These are phyloP conservation scores for Alouatta palliata DNA, from an alignment of 2,113 vertebrate species.

Conservation along the genomic window DNA sequence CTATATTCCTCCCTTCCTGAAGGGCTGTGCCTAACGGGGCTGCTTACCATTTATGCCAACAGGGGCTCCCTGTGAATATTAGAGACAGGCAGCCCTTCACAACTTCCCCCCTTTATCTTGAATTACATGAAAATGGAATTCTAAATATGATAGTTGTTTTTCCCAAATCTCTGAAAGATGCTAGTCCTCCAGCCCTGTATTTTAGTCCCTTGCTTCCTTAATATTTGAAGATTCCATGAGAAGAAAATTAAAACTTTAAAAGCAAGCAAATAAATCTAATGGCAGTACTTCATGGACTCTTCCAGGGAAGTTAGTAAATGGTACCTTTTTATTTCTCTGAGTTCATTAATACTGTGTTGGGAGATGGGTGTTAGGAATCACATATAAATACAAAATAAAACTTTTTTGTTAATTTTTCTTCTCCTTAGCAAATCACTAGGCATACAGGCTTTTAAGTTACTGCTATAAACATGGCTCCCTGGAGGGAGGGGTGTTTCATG, in stretches of 20 bases:
- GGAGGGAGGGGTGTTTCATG: neutral
- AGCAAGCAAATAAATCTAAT: neutral
- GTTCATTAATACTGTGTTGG: neutral
- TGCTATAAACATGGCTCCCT: accelerated
- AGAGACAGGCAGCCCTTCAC: neutral
- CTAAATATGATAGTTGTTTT: neutral
- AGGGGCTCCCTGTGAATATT: neutral
- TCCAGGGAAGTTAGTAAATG: neutral
- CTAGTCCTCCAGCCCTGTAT: neutral
- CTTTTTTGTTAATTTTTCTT: neutral
- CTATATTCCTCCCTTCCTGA: neutral
- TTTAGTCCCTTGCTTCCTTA: neutral
- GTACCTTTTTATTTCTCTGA: neutral
- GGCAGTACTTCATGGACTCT: neutral
- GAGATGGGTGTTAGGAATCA: neutral
- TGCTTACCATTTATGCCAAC: neutral
- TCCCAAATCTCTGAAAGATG: neutral
- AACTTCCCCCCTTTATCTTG: neutral
- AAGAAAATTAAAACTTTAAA: neutral
- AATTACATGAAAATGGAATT: neutral
- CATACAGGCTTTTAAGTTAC: neutral
- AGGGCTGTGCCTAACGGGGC: neutral
- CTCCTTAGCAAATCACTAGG: neutral
- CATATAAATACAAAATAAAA: neutral
- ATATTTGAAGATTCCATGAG: neutral